Percentiles rank a stretch among this genome's conserved stretches.
phyloP scores from a whole-genome alignment of 2,888 invertebrate genomes.

The Frankliniella intonsa region DNA sequence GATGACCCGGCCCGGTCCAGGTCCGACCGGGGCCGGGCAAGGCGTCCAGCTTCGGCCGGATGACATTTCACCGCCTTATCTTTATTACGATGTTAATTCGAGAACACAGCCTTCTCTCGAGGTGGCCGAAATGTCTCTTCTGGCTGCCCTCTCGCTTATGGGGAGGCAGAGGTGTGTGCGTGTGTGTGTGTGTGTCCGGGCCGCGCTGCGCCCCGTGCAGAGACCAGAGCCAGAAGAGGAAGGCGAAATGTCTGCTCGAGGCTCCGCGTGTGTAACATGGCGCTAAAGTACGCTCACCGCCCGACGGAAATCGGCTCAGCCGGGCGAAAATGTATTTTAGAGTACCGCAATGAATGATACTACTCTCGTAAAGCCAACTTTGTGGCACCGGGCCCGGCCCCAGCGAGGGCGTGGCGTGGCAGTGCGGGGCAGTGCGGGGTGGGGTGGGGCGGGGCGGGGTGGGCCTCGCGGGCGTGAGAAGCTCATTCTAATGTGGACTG shows the following conservation, averaged over 20 bases:
- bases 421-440: no score
- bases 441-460: neutral
- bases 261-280: no score
- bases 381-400: no score
- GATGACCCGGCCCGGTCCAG: no score
- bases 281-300: no score
- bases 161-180: neutral
- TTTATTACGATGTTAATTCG: neutral
- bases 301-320: neutral
- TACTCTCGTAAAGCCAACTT: conserved; percentile 5
- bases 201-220: no score
- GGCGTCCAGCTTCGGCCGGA: no score
- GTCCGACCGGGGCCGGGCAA: no score
- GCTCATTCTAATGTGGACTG: neutral
- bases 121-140: neutral
- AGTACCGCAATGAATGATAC: neutral
- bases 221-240: no score
- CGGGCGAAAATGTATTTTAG: neutral
- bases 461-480: neutral
- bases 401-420: no score
- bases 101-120: neutral
- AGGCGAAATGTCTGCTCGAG: no score
- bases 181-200: neutral
- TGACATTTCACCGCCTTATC: neutral
- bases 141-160: neutral